Conservation (phyloP, 2,113 vertebrate species). For the Apodemus sylvaticus region DNA sequence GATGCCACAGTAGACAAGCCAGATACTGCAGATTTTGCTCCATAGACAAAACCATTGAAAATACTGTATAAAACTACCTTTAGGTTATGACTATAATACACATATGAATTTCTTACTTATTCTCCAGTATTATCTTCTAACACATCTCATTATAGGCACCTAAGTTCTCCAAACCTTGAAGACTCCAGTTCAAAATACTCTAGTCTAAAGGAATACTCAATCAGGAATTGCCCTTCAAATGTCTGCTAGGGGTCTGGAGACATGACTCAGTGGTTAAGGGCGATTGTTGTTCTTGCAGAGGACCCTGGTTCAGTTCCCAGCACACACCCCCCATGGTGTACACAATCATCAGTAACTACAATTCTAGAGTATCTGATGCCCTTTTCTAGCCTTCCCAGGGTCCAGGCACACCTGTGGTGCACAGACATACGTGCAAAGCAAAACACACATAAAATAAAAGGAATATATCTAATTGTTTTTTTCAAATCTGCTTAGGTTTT, state of each 20-base stretch:
- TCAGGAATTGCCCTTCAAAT: neutral
- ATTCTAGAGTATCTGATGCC: too few relatives aligned
- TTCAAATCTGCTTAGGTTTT: neutral
- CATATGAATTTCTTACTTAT: neutral
- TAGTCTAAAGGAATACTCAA: neutral
- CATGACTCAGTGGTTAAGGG: neutral
- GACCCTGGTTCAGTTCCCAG: neutral
- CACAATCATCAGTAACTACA: neutral
- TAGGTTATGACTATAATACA: neutral
- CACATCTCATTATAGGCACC: neutral
- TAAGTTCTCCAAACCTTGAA: neutral
- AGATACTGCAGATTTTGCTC: neutral
- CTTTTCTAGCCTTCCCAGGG: neutral
- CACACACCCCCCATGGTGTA: neutral
- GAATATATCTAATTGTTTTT: too few relatives aligned
- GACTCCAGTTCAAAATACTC: neutral
- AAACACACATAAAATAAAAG: neutral
- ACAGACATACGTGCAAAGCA: neutral
- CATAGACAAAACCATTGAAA: neutral
- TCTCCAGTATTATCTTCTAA: neutral
- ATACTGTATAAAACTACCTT: neutral
- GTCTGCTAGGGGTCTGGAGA: neutral
- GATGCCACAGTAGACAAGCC: neutral
- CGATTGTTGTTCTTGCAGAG: neutral
- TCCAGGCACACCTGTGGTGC: neutral